A percentile compares a stretch with the other conserved stretches of the same genome.
Conservation (phyloP, 2,797 vertebrate species). For the Sebastes oblongus region DNA sequence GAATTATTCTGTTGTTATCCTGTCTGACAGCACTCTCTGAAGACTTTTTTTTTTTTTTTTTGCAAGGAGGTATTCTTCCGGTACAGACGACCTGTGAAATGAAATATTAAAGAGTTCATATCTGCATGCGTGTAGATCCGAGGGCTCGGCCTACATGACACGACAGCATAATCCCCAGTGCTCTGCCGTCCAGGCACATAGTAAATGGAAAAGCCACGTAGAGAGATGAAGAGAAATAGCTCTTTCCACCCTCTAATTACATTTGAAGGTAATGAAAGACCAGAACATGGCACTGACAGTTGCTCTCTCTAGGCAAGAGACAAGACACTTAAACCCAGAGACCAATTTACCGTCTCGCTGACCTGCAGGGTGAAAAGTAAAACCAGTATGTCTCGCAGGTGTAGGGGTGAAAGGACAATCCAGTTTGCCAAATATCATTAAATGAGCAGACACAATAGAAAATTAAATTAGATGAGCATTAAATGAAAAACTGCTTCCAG, state of each 20-base stretch:
- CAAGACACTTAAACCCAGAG: slow-evolving; percentile 55
- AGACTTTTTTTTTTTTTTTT: slow-evolving; percentile 26
- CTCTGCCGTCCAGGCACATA: slow-evolving; percentile 32
- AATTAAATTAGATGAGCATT: neutral
- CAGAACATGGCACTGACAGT: slow-evolving; percentile 63
- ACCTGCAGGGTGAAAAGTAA: slow-evolving; percentile 21
- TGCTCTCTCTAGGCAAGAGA: slow-evolving; percentile 54
- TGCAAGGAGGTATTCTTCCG: slow-evolving; percentile 43
- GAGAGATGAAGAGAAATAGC: slow-evolving; percentile 59
- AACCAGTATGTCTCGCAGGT: neutral
- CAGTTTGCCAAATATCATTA: neutral
- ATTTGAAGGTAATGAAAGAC: slow-evolving; percentile 69
- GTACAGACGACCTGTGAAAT: slow-evolving; percentile 62
- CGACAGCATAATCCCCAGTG: slow-evolving; percentile 53
- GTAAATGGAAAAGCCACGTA: slow-evolving; percentile 48
- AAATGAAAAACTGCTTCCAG: neutral
- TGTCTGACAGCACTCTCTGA: slow-evolving; percentile 60
- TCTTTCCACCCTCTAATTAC: slow-evolving; percentile 64
- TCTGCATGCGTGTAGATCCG: slow-evolving; percentile 57
- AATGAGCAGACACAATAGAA: neutral
- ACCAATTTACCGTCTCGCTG: slow-evolving; percentile 60
- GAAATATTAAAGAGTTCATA: slow-evolving; percentile 75
- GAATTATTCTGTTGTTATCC: slow-evolving; percentile 73
- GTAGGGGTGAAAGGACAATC: neutral
- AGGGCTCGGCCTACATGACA: slow-evolving; percentile 48